Evolutionary conservation across 2,797 vertebrate genomes (phyloP).

Genomic region (Phrynocephalus guinanensis): DNA sequence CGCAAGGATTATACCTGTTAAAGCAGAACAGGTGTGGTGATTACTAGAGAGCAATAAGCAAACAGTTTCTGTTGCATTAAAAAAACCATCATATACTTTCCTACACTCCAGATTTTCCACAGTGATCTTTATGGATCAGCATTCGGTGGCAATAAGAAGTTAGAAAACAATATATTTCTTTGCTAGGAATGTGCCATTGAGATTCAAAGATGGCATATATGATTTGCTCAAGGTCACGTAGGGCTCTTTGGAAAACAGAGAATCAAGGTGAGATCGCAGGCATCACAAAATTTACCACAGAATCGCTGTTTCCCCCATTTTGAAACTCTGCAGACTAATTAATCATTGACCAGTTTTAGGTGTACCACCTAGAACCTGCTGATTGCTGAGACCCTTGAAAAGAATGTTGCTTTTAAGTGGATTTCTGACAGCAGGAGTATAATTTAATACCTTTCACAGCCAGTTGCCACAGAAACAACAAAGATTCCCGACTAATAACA

Average conservation of each 20-base stretch:
- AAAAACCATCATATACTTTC: neutral
- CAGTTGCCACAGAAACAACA: neutral
- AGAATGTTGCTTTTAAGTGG: neutral
- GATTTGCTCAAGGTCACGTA: neutral
- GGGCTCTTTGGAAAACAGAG: neutral
- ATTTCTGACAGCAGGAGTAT: neutral
- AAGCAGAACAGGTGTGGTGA: conserved; percentile 13
- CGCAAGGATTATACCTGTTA: conserved; percentile 21
- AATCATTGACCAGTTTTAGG: neutral
- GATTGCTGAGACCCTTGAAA: neutral
- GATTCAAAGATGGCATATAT: neutral
- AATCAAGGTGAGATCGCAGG: neutral
- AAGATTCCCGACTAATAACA: neutral
- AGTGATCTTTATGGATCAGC: neutral
- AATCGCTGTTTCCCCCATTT: neutral
- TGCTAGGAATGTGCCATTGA: neutral
- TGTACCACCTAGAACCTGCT: neutral
- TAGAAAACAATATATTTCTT: neutral
- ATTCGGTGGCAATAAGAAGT: neutral
- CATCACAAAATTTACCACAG: neutral
- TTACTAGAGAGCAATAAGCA: neutral
- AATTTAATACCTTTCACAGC: neutral
- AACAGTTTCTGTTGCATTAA: neutral
- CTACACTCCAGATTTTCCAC: neutral
- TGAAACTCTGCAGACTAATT: neutral